Conservation (phyloP, 2,113 vertebrate genomes). For the Cavia porcellus region DNA sequence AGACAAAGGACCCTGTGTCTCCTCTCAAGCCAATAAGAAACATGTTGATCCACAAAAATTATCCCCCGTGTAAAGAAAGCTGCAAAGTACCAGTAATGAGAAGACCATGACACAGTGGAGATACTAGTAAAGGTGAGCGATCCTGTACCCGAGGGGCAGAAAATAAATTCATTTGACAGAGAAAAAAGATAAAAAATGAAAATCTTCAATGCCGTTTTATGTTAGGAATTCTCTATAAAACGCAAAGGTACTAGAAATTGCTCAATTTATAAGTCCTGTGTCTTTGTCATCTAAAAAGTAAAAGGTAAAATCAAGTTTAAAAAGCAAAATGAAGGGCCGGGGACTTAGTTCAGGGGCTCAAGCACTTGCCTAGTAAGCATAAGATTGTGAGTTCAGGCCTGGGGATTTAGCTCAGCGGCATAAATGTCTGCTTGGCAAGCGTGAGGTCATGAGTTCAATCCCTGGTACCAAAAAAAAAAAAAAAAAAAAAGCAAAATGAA, state of each 20-base stretch:
- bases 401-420: no score
- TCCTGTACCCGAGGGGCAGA: neutral
- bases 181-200: slow-evolving; percentile 26
- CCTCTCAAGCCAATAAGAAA: neutral
- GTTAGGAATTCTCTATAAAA: slow-evolving; percentile 14
- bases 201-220: neutral
- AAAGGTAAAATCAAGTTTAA: slow-evolving; percentile 21
- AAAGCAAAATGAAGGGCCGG: slow-evolving; percentile 48
- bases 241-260: slow-evolving; percentile 35
- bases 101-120: neutral
- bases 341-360: no score
- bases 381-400: no score
- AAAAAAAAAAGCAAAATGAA: slow-evolving; percentile 36
- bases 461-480: no score
- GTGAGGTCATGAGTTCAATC: no score
- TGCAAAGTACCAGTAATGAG: neutral
- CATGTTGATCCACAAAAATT: neutral
- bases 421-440: no score
- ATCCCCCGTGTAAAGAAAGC: slow-evolving; percentile 15
- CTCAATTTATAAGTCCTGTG: neutral
- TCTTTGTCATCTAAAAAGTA: slow-evolving; percentile 3
- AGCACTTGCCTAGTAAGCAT: no score
- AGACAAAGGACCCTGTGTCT: neutral
- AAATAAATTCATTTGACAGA: slow-evolving; percentile 13
- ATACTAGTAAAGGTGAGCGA: neutral